These are phyloP conservation scores for Euborellia annulipes DNA, from an alignment of 1,140 invertebrate species.

Conservation along the genomic window DNA sequence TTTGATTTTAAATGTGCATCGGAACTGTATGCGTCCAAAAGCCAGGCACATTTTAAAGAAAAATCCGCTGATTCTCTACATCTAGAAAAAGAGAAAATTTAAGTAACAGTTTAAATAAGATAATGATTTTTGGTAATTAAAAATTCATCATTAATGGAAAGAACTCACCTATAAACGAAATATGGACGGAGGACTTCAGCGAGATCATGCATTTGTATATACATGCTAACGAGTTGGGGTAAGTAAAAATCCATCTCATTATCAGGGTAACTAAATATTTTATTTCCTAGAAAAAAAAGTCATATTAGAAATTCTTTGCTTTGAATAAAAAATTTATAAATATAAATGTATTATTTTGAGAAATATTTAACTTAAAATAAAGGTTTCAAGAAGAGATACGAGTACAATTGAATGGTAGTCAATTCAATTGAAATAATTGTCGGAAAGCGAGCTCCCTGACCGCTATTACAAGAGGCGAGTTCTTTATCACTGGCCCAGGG, in stretches of 20 bases:
- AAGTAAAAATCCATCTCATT: conserved; percentile 93
- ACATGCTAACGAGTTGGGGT: conserved; percentile 95
- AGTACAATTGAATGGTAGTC: too few species aligned
- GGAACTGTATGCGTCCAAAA: conserved; percentile 83
- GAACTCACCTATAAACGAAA: conserved; percentile 65
- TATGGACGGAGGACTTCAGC: conserved; percentile 92
- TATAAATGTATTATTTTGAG: too few species aligned
- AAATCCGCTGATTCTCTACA: conserved; percentile 90
- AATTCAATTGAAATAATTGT: too few species aligned
- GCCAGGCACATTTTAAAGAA: conserved; percentile 87
- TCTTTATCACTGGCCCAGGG: too few species aligned
- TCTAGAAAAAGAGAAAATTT: conserved; percentile 33
- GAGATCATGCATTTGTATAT: conserved; percentile 92
- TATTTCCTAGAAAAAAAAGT: conserved; percentile 64
- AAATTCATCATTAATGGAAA: conserved; percentile 3
- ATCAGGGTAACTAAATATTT: conserved; percentile 87
- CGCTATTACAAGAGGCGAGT: too few species aligned
- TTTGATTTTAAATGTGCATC: conserved; percentile 47
- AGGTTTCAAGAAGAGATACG: too few species aligned
- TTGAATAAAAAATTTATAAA: too few species aligned
- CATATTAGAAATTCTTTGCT: too few species aligned
- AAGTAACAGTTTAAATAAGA: conserved; percentile 2
- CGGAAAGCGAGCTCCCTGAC: too few species aligned
- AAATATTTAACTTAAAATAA: too few species aligned
- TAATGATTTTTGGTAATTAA: not conserved